A percentile compares a stretch with the other conserved stretches of the same genome.
phyloP scores from a whole-genome alignment of 2,888 invertebrate genomes.

The Patella depressa region DNA sequence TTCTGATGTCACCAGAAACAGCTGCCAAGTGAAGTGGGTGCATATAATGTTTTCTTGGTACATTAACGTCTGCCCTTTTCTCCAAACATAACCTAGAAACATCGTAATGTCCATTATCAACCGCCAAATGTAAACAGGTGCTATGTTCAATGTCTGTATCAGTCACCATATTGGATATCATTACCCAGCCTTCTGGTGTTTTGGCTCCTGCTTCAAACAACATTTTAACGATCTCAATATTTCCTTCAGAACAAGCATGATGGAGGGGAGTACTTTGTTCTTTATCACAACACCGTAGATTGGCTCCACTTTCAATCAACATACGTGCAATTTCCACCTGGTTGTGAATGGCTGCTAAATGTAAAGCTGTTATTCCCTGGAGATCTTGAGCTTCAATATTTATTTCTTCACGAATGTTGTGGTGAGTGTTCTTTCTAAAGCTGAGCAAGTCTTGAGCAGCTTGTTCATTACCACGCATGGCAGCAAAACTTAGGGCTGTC shows the following conservation, averaged over 20 bases:
- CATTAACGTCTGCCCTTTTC: constrained; percentile 80
- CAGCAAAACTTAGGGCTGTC: constrained; percentile 86
- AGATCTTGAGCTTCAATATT: constrained; percentile 80
- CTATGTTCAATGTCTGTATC: constrained; percentile 85
- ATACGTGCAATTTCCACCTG: constrained; percentile 60
- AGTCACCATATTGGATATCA: constrained; percentile 76
- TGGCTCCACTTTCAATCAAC: constrained; percentile 78
- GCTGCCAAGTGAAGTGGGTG: constrained; percentile 87
- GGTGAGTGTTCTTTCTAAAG: constrained; percentile 37
- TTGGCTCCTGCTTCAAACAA: constrained; percentile 79
- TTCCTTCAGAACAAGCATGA: constrained; percentile 83
- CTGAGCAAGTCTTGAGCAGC: constrained; percentile 81
- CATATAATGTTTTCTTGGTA: constrained; percentile 81
- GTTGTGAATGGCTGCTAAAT: constrained; percentile 71
- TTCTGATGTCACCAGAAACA: constrained; percentile 65
- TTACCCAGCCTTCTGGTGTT: constrained; percentile 74
- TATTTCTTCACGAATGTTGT: constrained; percentile 73
- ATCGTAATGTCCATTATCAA: constrained; percentile 87
- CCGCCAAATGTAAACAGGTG: constrained; percentile 88
- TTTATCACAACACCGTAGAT: constrained; percentile 70
- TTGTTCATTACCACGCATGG: constrained; percentile 81
- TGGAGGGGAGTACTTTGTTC: constrained; percentile 81
- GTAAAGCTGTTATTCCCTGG: constrained; percentile 81
- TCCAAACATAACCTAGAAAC: constrained; percentile 75
- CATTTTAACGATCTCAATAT: constrained; percentile 72